Conservation (phyloP, 2,888 invertebrate genomes). For the Brachypterus glaber region DNA sequence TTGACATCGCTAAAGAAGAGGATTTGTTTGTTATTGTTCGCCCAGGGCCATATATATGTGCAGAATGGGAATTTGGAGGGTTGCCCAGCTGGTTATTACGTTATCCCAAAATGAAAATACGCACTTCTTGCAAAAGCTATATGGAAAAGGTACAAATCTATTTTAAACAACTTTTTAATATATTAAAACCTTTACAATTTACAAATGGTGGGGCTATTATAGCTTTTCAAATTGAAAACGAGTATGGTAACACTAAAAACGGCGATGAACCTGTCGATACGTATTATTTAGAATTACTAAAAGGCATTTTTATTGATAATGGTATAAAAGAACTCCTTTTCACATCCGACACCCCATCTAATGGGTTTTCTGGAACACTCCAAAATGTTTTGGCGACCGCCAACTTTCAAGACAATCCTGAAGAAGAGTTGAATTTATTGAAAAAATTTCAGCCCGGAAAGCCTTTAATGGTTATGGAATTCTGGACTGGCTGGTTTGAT, state of each 20-base stretch:
- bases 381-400: conserved; percentile 42
- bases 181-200: conserved; percentile 45
- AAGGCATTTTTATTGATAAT: conserved; percentile 13
- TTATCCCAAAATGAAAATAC: conserved; percentile 30
- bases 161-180: conserved; percentile 43
- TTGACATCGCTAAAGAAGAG: conserved; percentile 63
- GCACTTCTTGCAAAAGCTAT: conserved; percentile 30
- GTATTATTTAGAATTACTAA: conserved; percentile 48
- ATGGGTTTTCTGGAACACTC: conserved; percentile 34
- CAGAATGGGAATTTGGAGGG: conserved; percentile 65
- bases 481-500: conserved; percentile 51
- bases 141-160: conserved; percentile 35
- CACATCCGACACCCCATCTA: conserved; percentile 42
- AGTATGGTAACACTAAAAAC: conserved; percentile 46
- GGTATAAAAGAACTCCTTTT: conserved; percentile 42
- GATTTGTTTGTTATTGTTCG: conserved; percentile 71
- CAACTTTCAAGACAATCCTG: conserved; percentile 38
- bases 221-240: conserved; percentile 80
- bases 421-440: conserved; percentile 38
- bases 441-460: conserved; percentile 40
- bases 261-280: conserved; percentile 4
- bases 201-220: conserved; percentile 77
- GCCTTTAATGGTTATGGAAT: conserved; percentile 49
- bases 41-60: conserved; percentile 87
- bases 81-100: conserved; percentile 32